Base-by-base conservation (phyloP, 2,888 invertebrate species). In the Euproctis similis region DNA sequence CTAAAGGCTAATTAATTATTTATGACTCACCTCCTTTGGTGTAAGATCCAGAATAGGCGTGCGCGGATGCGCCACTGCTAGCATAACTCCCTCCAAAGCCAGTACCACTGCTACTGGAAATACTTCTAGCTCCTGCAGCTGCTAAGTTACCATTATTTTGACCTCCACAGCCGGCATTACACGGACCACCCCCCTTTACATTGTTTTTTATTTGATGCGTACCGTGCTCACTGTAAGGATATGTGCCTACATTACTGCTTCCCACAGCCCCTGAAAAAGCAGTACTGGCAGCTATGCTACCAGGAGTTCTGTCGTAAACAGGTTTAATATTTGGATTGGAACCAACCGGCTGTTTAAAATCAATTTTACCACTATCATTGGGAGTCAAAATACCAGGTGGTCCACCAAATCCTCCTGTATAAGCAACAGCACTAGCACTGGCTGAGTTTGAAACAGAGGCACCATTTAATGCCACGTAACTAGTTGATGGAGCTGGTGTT, bases 371-470 rank as follows among this genome's bases (percentile, higher is more conserved):
- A 31, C 54, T 51, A 28, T 81, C 76, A 36, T 59, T 66, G 1
- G 84, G 77, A 47, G 64, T 65, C 4, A 80, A 44, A 8, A 80
- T 32, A n/a, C 84, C 84, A 12, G 80, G 71, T 24, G 82, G 78
- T 13, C 80, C 84, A 18, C 81, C 78, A 42, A 84, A 84, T 8
- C 82, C 76, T 28, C 78, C 81, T 8, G 67, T 57, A 37, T 82
- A 82, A 18, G 56, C 60, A 13, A 61, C 55, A 5, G 69, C 62
- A 26, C 62, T 59, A 9, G 73, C 66, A 30, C 44, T 45, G 12
- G 67, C 65, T 3, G 46, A 35, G 8, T 68, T 65, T 16, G 36
- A 41, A 9, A 61, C 56, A 4, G 34, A 26, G 26, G 42, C 39
- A 6, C 34, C 19, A 26, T 32, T 44, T 13, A 28, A n/a, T 25